Evolutionary conservation across 2,113 vertebrate genomes (phyloP), one percentile per base, ranked within the genome.

Genomic region (Oplegnathus fasciatus): DNA sequence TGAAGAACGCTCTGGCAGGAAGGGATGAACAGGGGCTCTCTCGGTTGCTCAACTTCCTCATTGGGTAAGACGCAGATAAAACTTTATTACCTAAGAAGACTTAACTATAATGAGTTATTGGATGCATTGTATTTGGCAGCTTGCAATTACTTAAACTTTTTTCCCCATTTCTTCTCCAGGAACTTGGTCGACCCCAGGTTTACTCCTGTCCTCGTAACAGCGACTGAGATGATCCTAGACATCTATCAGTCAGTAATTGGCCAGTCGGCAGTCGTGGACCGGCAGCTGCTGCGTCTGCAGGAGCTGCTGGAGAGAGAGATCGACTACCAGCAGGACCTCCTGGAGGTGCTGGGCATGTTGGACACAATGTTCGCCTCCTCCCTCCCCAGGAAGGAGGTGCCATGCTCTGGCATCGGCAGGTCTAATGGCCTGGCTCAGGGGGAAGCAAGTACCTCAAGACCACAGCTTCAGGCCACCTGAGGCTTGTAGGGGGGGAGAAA

Each of bases 331-430:
- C 96, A 96, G 86, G 97, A 99, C 32, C 95, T 99, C 1, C 79
- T 99, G 40, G 97, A 99, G 93, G 97, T 97, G 69, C 91, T 99
- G 87, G 98, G 98, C 54, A 99, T 99, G 97, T 95, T 99, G 96
- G 98, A 99, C 95, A 96, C 97, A 2, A 93, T 99, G 44, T 99
- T 99, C 83, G 97, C 98, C 80, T 96, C 97, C n/a, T 95, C 97
- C 79, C 94, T 96, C 14, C 94, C 95, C 20, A 97, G 95, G 86
- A 96, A 74, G 87, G 91, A 95, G 80, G 90, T 91, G 0, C 67
- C 73, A 0, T 92, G 81, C 66, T 73, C 86, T 17, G 18, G 40
- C 83, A 40, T 86, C 83, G 67, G 77, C 66, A 71, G 86, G 58
- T 73, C 91, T n/a, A 93, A 93, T 28, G 83, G 91, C 22, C 62